These are phyloP conservation scores for Formica selysi DNA, from an alignment of 1,140 invertebrate species.

Conservation along the genomic window DNA sequence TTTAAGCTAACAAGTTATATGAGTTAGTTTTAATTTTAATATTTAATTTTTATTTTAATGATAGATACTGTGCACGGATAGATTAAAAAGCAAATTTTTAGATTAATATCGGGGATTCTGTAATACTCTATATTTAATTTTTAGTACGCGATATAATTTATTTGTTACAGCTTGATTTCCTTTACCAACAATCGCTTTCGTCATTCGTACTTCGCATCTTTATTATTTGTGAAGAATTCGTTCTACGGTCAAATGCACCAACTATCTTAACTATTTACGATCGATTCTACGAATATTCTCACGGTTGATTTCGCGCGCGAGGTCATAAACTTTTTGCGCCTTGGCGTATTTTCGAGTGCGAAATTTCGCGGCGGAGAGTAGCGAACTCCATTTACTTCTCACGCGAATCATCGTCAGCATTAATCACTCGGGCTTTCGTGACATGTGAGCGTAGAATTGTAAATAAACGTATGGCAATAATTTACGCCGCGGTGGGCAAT, in stretches of 20 bases:
- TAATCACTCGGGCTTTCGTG: constrained; percentile 36
- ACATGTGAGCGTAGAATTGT: constrained; percentile 29
- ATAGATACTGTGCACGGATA: not conserved
- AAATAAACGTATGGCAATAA: constrained; percentile 66
- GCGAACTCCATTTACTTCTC: constrained; percentile 33
- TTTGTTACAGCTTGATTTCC: not conserved
- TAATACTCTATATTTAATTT: not conserved
- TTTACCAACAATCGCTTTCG: not conserved
- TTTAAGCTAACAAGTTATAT: not conserved
- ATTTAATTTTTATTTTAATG: constrained; percentile 10
- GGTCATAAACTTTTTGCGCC: not conserved
- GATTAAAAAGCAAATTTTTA: not conserved
- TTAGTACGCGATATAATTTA: not conserved
- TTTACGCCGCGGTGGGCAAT: constrained; percentile 54
- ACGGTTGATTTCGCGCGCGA: not conserved
- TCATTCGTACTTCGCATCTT: not conserved
- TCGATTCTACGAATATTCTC: constrained; percentile 34
- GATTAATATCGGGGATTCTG: not conserved
- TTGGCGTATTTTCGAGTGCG: not conserved
- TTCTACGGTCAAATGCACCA: not conserved
- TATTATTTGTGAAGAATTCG: not conserved
- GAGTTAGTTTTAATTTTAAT: not conserved
- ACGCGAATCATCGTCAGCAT: constrained; percentile 48
- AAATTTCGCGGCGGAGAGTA: constrained; percentile 33
- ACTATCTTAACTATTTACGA: not conserved